Evolutionary conservation across 2,797 vertebrate species (phyloP), one percentile per base, ranked within the genome.

Genomic region (Protosalanx chinensis): DNA sequence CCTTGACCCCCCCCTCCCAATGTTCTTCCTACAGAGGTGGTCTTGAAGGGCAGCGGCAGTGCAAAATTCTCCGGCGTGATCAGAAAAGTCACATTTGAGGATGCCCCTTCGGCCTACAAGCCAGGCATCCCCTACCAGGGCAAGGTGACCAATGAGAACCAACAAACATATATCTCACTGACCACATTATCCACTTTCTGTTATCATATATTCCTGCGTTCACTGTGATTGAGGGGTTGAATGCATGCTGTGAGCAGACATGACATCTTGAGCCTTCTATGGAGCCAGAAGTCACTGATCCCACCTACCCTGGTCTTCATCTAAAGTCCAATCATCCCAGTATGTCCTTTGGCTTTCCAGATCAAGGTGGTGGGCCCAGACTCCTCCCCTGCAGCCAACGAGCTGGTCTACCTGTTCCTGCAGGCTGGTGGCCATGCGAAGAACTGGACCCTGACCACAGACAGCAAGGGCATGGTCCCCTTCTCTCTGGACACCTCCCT

Each of bases 401-500:
- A 93, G 82, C 64, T 79, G 0, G 86, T 97, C 32, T 85, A 91
- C 60, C 57, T 96, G 32, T 82, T 69, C 12, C 64, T 61, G 6
- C 51, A 16, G 13, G 58, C 75, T 6, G 72, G 27, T 5, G 60
- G 70, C 30, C 27, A 27, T 0, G 66, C 82, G 33, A 86, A 72
- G 1, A 86, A 72, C 1, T 0, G 81, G 12, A 92, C 82, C 0
- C 86, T 95, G 30, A 92, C 77, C 0, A 95, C 95, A 0, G 83
- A 93, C 73, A 23, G 5, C 1, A 84, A 84, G 0, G 95, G 95
- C 3, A 6, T 90, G 71, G 91, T 89, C 64, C 57, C 58, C 0
- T 94, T 97, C 76, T 92, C 90, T 20, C 87, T 97, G 35, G 80
- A 94, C 79, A 95, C 94, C 0, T 77, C 79, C 65, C 81, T 56